Evolutionary conservation across 1,140 invertebrate species (phyloP).

Genomic region (Drosophila serrata): DNA sequence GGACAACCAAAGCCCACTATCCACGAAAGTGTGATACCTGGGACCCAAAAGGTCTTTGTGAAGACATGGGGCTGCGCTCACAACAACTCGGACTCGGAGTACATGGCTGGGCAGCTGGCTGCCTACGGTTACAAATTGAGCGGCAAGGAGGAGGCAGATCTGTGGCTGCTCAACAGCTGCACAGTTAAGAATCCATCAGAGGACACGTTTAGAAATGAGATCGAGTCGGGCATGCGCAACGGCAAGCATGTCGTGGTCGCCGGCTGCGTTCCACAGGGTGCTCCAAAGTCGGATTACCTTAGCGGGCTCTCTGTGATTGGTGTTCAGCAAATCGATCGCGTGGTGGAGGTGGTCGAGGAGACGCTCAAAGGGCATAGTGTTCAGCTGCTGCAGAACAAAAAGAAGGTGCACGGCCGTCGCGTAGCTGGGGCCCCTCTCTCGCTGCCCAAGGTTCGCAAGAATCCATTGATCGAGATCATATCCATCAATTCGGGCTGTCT

Average conservation of each 20-base stretch:
- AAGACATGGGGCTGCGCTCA: conserved; percentile 99
- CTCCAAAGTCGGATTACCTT: conserved; percentile 90
- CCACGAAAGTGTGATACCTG: conserved; percentile 90
- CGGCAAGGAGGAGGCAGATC: conserved; percentile 92
- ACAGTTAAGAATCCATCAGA: conserved; percentile 99
- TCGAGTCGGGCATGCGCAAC: conserved; percentile 90
- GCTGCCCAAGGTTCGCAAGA: conserved; percentile 97
- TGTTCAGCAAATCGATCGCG: conserved; percentile 98
- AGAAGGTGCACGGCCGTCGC: conserved; percentile 92
- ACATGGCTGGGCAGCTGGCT: conserved; percentile 98
- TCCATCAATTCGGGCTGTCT: conserved; percentile 99
- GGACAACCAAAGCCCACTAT: conserved; percentile 65
- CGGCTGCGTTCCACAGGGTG: conserved; percentile 98
- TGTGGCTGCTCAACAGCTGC: conserved; percentile 99
- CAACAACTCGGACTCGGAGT: conserved; percentile 98
- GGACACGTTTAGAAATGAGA: conserved; percentile 98
- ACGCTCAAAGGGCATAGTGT: conserved; percentile 93
- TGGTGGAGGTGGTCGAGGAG: conserved; percentile 99
- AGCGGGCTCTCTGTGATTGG: conserved; percentile 95
- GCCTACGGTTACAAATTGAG: conserved; percentile 95
- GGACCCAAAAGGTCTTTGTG: conserved; percentile 96
- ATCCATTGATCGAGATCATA: conserved; percentile 99
- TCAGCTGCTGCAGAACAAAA: conserved; percentile 93
- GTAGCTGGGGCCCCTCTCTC: conserved; percentile 94
- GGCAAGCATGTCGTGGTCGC: conserved; percentile 96